These are phyloP conservation scores for Cynocephalus volans DNA, from an alignment of 2,113 vertebrate species.

Conservation along the genomic window DNA sequence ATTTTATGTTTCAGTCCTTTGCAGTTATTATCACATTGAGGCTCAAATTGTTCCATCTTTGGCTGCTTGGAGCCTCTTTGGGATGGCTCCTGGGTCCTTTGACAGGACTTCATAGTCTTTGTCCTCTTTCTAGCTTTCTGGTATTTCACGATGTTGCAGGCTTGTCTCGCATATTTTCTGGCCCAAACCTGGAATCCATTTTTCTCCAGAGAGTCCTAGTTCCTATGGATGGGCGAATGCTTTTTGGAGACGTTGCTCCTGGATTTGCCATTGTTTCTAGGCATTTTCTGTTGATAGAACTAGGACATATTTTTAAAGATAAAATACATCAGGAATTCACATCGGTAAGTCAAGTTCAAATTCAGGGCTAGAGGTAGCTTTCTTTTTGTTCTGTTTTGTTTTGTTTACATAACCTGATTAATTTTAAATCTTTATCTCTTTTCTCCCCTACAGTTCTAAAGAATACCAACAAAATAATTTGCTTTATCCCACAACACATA, in stretches of 20 bases:
- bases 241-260: neutral
- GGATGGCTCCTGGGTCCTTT: too few relatives aligned
- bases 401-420: neutral
- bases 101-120: neutral
- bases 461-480: neutral
- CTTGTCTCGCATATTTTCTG: neutral
- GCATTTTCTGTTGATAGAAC: neutral
- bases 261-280: neutral
- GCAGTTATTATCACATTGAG: rapidly evolving
- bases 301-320: neutral
- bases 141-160: neutral
- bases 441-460: neutral
- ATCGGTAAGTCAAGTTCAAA: neutral
- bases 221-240: neutral
- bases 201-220: neutral
- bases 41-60: neutral
- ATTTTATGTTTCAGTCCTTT: neutral
- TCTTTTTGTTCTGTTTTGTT: neutral
- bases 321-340: neutral
- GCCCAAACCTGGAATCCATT: neutral
- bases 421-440: neutral
- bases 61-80: too few relatives aligned
- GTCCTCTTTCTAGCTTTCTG: neutral
- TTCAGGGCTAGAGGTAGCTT: neutral
- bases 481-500: neutral